Evolutionary conservation across 2,888 invertebrate species (phyloP), one percentile per base, ranked within the genome.

Genomic region (Bibio marci): DNA sequence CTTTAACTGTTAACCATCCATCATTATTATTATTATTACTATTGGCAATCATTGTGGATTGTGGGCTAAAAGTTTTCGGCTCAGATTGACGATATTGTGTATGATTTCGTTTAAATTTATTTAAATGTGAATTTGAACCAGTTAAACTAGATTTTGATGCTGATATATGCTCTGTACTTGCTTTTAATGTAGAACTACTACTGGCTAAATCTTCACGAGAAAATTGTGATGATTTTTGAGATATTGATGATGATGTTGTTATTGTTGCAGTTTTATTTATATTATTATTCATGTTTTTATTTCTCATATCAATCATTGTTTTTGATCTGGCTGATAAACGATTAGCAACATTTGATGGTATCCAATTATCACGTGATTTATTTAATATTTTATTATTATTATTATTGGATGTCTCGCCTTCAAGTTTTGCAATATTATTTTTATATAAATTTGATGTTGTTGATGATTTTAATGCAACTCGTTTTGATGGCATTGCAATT

Each of bases 1-100:
- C 77, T 50, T 85, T 79, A 0, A 92, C 92, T 0, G 85, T 91
- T 45, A 88, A 71, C 92, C 91, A 92, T 1, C 91, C 92, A 47
- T 83, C 83, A 30, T 70, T 53, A 25, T 44, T 43, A 40, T 44
- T 61, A 43, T 66, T 62, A 37, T 50, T 59, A 42, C 59, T 32
- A 22, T 22, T 22, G 8, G 4, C 5, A 22, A 22, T 22, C 22
- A 22, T 30, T 30, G 13, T 44, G 46, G 36, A 57, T 52, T 41
- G 54, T 51, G 53, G 46, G 49, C 47, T 56, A n/a, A n/a, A n/a
- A n/a, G n/a, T n/a, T 41, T 60, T 61, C 2, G 58, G 52, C 48
- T 62, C 52, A 30, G 56, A 55, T 41, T 50, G 49, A 12, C 54
- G 41, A 44, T 42, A 22, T 22, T 22, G 5, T n/a, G n/a, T n/a